Base-by-base conservation (phyloP, 2,113 vertebrate species). In the Rhinopomastus cyanomelas region DNA sequence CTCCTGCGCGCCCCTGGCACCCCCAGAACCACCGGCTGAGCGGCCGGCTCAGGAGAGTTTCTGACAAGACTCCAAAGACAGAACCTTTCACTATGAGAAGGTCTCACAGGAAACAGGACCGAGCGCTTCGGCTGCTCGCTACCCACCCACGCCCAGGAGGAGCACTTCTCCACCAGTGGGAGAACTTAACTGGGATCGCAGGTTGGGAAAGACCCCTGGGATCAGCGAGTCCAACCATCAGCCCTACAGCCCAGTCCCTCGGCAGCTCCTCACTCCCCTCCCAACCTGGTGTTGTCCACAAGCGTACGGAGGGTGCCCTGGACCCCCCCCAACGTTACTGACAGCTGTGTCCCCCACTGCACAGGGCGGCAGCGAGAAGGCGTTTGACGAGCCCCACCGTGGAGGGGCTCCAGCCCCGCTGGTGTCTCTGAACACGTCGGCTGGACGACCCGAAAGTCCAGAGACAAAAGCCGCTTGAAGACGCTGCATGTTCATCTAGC, bases 401-500 rank as follows among this genome's bases (percentile, higher is more conserved):
- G 53, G 67, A 94, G 89, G 27, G 44, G 14, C 22, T n/a, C n/a
- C n/a, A n/a, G n/a, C n/a, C n/a, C n/a, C 81, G 59, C 8, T 15
- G n/a, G 30, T 61, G 13, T 39, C 51, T 90, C 44, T n/a, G 19
- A 87, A 34, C 21, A 77, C 29, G 72, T 83, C 81, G 81, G 84
- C 77, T 57, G 87, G 75, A 82, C 67, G 77, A 93, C 73, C 26
- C 0, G 0, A 95, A 95, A 84, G 79, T 11, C 69, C 11, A 78
- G 89, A 95, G 91, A 74, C 71, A 89, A 89, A 92, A 68, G 51
- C 68, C 73, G 51, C 87, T 81, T 91, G 32, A 90, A 94, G 88
- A 91, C 88, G 88, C 56, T 60, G 37, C 93, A 94, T 91, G 90
- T 94, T 93, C 74, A 90, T 86, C 62, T 88, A 91, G 81, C 84